These are phyloP conservation scores for Carollia perspicillata DNA, from an alignment of 2,113 vertebrate genomes.

Conservation along the genomic window DNA sequence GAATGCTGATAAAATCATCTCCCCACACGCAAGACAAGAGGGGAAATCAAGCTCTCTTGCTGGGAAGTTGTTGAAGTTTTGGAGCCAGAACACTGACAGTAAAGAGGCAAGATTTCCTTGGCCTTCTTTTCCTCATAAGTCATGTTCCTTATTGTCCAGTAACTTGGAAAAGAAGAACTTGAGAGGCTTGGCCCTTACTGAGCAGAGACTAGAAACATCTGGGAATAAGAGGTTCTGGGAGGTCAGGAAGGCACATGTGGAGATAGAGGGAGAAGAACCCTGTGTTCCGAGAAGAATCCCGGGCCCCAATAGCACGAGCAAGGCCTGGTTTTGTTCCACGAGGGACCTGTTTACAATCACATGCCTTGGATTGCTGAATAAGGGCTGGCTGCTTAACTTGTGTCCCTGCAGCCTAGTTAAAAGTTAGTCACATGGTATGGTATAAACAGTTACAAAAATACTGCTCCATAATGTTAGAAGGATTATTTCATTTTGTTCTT, in stretches of 20 bases:
- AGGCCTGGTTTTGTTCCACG: background rate
- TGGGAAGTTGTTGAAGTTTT: constrained; percentile 58
- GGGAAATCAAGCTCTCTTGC: constrained; percentile 50
- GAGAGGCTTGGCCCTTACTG: constrained; percentile 52
- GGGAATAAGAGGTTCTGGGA: constrained; percentile 16
- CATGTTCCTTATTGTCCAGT: constrained; percentile 63
- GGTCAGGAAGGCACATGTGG: background rate
- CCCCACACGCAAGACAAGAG: background rate
- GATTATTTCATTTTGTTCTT: background rate
- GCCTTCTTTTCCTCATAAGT: constrained; percentile 68
- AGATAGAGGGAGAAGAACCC: background rate
- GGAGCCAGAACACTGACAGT: constrained; percentile 66
- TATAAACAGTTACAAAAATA: background rate
- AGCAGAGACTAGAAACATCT: constrained; percentile 65
- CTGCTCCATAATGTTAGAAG: background rate
- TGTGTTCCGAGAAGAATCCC: background rate
- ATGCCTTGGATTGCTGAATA: background rate
- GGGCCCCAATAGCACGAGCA: background rate
- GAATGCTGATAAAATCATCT: background rate
- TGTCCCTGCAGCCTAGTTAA: background rate
- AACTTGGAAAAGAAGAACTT: constrained; percentile 59
- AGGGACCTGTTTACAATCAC: background rate
- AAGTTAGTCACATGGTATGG: background rate
- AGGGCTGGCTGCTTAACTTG: background rate
- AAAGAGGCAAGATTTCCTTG: constrained; percentile 65